These are phyloP conservation scores for Yponomeuta sedellus DNA, from an alignment of 2,888 invertebrate genomes.

Conservation along the genomic window DNA sequence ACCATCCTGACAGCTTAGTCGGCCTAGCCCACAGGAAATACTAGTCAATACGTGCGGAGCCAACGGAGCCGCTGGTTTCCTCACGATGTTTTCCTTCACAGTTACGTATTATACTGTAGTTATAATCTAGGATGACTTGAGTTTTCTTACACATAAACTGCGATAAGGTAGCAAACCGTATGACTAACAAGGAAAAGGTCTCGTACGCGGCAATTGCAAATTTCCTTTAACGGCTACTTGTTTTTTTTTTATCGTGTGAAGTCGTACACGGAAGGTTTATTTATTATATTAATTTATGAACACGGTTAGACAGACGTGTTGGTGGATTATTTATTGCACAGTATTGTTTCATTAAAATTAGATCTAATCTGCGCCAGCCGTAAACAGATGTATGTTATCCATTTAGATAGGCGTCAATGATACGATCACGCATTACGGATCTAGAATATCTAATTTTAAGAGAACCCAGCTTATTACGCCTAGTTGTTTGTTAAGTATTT, in stretches of 20 bases:
- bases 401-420: neutral
- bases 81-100: too few relatives aligned
- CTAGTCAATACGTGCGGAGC: too few relatives aligned
- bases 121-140: too few relatives aligned
- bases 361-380: neutral
- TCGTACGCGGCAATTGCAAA: neutral
- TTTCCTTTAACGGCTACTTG: constrained; percentile 7
- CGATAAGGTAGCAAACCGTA: too few relatives aligned
- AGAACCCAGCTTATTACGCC: too few relatives aligned
- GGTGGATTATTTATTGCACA: neutral
- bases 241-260: neutral
- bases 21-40: too few relatives aligned
- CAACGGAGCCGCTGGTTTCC: too few relatives aligned
- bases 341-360: neutral
- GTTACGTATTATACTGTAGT: too few relatives aligned
- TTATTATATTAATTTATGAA: constrained; percentile 1
- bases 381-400: neutral
- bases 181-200: constrained; percentile 11
- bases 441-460: neutral
- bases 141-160: too few relatives aligned
- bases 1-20: too few relatives aligned
- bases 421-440: neutral
- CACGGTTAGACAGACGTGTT: neutral
- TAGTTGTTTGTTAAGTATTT: too few relatives aligned
- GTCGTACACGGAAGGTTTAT: constrained; percentile 6